A percentile compares a stretch with the other conserved stretches of the same genome.
These are phyloP conservation scores for Scopus umbretta DNA, from an alignment of 2,113 vertebrate species.

Conservation along the genomic window DNA sequence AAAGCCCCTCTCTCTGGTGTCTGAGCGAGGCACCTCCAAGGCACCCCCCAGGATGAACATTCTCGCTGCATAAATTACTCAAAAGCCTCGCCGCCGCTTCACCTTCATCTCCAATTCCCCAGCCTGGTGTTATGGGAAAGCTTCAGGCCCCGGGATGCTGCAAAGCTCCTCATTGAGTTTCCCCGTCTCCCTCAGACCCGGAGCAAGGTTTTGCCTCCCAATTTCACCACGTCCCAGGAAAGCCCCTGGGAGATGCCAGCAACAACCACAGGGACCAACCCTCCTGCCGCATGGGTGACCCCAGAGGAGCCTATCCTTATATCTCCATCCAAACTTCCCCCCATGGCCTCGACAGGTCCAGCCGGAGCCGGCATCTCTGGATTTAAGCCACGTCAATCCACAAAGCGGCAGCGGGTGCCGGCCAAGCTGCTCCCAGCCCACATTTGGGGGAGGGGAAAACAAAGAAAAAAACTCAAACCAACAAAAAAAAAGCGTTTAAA, in stretches of 20 bases:
- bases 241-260: background rate
- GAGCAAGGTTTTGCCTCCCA: background rate
- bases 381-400: background rate
- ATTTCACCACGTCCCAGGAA: accelerated
- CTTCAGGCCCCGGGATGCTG: background rate
- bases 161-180: background rate
- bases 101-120: background rate
- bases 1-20: background rate
- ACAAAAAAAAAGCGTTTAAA: background rate
- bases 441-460: accelerated
- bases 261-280: accelerated
- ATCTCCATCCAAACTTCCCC: background rate
- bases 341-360: background rate
- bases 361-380: background rate
- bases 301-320: background rate
- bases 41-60: background rate
- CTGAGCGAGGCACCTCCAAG: accelerated
- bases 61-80: background rate
- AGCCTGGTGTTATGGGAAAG: background rate
- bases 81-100: background rate
- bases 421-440: background rate
- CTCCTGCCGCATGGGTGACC: background rate
- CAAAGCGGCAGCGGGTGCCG: background rate
- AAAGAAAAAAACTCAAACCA: too few species aligned
- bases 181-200: accelerated